Percentiles rank a stretch among this genome's conserved stretches.
These are phyloP conservation scores for Salvelinus fontinalis DNA, from an alignment of 2,113 vertebrate species.

Conservation along the genomic window DNA sequence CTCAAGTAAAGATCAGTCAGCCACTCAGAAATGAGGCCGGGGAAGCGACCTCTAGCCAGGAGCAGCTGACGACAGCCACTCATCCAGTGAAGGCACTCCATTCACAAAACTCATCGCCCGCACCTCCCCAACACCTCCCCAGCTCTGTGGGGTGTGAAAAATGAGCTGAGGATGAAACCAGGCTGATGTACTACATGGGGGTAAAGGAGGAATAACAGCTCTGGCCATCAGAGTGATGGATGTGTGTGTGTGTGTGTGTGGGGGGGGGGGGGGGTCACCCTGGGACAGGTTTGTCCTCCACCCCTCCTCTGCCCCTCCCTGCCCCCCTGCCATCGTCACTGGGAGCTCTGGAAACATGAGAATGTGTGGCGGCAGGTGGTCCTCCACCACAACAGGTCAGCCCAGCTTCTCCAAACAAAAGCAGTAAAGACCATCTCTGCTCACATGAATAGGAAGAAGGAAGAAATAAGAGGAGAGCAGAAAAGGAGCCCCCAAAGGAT, in stretches of 20 bases:
- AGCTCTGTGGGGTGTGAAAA: slow-evolving; percentile 9
- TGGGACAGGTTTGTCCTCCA: background rate
- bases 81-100: background rate
- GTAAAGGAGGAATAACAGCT: background rate
- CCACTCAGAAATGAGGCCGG: background rate
- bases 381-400: slow-evolving; percentile 9
- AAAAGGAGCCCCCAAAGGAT: background rate
- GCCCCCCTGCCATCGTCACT: background rate
- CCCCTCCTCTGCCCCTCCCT: background rate
- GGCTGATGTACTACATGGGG: slow-evolving; percentile 3
- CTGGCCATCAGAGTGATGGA: slow-evolving; percentile 20
- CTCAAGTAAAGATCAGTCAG: slow-evolving; percentile 13
- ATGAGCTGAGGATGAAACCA: slow-evolving; percentile 9
- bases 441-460: background rate
- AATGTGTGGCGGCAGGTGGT: slow-evolving; percentile 20
- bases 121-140: slow-evolving; percentile 1
- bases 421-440: background rate
- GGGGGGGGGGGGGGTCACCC: slow-evolving; percentile 6
- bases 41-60: slow-evolving; percentile 6
- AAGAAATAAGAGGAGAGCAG: slow-evolving; percentile 6
- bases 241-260: background rate
- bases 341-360: slow-evolving; percentile 14
- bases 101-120: background rate
- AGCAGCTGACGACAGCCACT: slow-evolving; percentile 13
- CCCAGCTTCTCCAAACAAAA: slow-evolving; percentile 16